A percentile compares a stretch with the other conserved stretches of the same genome.
Evolutionary conservation across 2,797 vertebrate genomes (phyloP).

Genomic region (Chlorospingus flavigularis): DNA sequence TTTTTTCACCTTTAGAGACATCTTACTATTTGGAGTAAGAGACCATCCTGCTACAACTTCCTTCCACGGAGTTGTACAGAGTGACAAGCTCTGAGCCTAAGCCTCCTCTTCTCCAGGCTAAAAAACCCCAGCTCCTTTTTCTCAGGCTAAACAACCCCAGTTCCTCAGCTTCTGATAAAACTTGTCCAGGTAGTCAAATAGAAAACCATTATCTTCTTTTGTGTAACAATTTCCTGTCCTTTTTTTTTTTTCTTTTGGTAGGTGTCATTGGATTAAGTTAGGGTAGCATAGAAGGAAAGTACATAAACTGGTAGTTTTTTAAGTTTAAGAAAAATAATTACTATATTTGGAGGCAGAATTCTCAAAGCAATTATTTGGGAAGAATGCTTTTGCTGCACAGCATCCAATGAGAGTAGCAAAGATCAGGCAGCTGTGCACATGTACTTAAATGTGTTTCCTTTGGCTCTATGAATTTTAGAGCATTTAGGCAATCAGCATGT

Average conservation of each 20-base stretch:
- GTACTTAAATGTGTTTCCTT: background rate
- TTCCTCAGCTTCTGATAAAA: background rate
- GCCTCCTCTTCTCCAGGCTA: background rate
- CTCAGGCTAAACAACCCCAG: background rate
- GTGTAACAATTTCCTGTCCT: rapidly evolving
- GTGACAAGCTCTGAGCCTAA: background rate
- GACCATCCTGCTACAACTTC: background rate
- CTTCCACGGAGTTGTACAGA: background rate
- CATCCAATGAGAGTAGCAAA: background rate
- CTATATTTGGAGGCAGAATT: background rate
- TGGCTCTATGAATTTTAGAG: background rate
- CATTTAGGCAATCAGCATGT: background rate
- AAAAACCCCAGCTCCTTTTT: background rate
- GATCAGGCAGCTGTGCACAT: background rate
- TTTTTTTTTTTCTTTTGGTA: background rate
- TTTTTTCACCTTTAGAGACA: background rate
- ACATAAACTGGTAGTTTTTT: background rate
- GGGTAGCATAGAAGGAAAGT: background rate
- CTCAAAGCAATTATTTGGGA: background rate
- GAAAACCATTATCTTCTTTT: background rate
- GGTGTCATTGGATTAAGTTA: background rate
- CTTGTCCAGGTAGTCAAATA: background rate
- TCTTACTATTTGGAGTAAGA: background rate
- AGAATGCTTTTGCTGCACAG: background rate
- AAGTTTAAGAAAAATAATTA: background rate